Conservation (phyloP, 1,140 invertebrate species). For the Scaptomyza pallida region DNA sequence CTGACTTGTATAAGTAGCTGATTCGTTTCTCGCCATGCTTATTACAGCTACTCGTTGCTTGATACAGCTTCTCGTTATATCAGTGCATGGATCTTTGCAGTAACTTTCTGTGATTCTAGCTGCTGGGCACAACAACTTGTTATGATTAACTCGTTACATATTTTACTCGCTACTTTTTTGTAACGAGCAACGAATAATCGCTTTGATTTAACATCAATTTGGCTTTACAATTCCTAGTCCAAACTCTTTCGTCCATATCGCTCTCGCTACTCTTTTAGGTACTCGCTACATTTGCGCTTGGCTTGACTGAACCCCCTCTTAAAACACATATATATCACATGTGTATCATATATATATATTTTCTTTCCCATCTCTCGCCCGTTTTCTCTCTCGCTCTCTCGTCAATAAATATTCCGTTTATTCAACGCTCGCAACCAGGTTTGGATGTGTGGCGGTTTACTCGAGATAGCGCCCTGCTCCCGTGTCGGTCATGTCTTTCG, state of each 20-base stretch:
- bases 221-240: background rate
- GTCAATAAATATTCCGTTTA: slow-evolving; percentile 16
- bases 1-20: background rate
- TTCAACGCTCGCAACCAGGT: slow-evolving; percentile 86
- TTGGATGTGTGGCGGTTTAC: slow-evolving; percentile 97
- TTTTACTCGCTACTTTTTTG: background rate
- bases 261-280: slow-evolving; percentile 3
- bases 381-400: too few species aligned
- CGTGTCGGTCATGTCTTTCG: slow-evolving; percentile 98
- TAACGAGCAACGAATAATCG: background rate
- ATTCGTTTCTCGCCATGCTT: background rate
- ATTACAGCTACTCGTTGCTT: background rate
- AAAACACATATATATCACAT: slow-evolving; percentile 45
- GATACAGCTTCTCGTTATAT: background rate
- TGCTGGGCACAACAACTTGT: too few species aligned
- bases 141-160: too few species aligned
- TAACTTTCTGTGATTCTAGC: background rate
- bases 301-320: slow-evolving; percentile 13
- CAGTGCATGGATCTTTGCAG: background rate
- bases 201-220: background rate
- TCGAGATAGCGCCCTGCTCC: slow-evolving; percentile 96
- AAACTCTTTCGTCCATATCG: background rate
- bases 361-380: slow-evolving; percentile 40
- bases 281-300: slow-evolving; percentile 49
- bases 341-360: slow-evolving; percentile 54